Conservation (phyloP, 2,797 vertebrate genomes). For the Eulemur albifrons region DNA sequence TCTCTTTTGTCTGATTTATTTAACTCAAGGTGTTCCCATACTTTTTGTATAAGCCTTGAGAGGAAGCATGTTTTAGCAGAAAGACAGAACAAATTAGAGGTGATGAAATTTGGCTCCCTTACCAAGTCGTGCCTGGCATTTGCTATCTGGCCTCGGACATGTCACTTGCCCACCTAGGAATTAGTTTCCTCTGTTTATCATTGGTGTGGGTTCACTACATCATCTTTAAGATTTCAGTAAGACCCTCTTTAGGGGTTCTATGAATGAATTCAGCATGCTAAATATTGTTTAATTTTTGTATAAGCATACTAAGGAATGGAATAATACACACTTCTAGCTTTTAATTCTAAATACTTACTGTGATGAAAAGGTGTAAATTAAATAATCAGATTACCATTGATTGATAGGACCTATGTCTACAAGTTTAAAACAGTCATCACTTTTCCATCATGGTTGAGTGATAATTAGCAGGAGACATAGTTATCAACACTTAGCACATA, state of each 20-base stretch:
- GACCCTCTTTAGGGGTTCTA: background rate
- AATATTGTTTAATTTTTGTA: slow-evolving; percentile 61
- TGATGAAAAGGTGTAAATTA: slow-evolving; percentile 84
- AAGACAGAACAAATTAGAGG: background rate
- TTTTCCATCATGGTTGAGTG: slow-evolving; percentile 83
- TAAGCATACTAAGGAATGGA: slow-evolving; percentile 44
- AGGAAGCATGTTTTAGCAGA: background rate
- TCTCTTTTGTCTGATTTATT: slow-evolving; percentile 19
- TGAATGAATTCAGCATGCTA: slow-evolving; percentile 46
- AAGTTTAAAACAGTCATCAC: slow-evolving; percentile 84
- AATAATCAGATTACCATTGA: slow-evolving; percentile 84
- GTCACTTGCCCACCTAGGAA: background rate
- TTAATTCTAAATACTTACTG: slow-evolving; percentile 79
- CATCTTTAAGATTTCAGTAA: background rate
- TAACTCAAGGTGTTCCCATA: background rate
- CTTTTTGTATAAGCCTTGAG: background rate
- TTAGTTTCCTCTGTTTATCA: background rate
- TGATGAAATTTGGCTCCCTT: background rate
- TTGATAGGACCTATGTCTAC: slow-evolving; percentile 82
- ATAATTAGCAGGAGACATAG: slow-evolving; percentile 83
- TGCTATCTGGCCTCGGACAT: background rate
- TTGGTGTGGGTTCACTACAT: background rate
- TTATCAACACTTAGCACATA: slow-evolving; percentile 84
- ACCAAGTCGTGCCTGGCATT: background rate
- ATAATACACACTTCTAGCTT: slow-evolving; percentile 78